Base-by-base conservation (phyloP, 2,113 vertebrate genomes). In the Urocitellus parryii region DNA sequence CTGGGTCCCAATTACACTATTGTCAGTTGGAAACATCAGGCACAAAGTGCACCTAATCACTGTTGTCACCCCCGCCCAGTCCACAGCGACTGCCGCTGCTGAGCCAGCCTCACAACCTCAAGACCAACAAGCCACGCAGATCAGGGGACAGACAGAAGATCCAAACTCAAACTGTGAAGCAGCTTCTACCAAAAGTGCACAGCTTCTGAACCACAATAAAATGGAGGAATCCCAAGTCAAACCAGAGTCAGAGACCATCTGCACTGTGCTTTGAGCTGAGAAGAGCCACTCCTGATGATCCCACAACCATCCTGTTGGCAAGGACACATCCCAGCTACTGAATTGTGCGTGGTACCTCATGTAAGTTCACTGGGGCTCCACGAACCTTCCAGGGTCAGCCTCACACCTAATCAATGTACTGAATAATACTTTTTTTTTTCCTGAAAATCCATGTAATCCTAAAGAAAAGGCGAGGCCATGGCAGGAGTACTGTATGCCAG, bases 361-460 rank as follows among this genome's bases (percentile, higher is more conserved):
- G 61, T 25, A 63, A 25, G 24, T 63, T 24, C 61, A 20, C 61
- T 27, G 9, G 61, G 58, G 24, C 61, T 25, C 48, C 63, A 74
- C 18, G 34, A 11, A 58, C 77, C 37, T 92, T 56, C 56, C 25
- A 72, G 34, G 58, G 25, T 53, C 0, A 53, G 14, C 8, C 48
- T 42, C 48, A 48, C 0, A 16, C 17, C 78, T 45, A 73, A 45
- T 76, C 72, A 37, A 45, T 29, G 5, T 45, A 78, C 58, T 72
- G 58, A 90, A 24, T 37, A 68, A 63, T 8, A 37, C 56, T 34
- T 61, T 76, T 76, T 91, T 42, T 77, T 51, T 13, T 83, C 76
- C 65, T 74, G 51, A 85, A 84, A 91, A 86, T 84, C 73, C 85
- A 32, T 58, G 53, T 34, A 85, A 87, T 51, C 70, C 68, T 72